These are phyloP conservation scores for Antitype chi DNA, from an alignment of 2,888 invertebrate genomes.

Conservation along the genomic window DNA sequence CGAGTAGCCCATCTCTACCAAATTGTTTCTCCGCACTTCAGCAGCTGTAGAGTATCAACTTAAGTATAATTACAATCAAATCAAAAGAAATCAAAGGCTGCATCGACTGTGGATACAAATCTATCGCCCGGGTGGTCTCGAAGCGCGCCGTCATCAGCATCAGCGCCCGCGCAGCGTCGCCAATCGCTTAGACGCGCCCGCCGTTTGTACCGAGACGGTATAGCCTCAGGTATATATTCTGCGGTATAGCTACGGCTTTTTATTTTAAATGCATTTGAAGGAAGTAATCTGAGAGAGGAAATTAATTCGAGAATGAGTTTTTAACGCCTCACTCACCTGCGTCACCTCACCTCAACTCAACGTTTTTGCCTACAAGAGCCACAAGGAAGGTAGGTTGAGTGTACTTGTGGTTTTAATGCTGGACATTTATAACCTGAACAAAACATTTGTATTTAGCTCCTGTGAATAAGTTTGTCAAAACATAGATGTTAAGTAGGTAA, in stretches of 20 bases:
- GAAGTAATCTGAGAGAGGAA: constrained; percentile 42
- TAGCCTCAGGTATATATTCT: no score
- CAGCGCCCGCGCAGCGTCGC: constrained; percentile 61
- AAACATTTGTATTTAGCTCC: background rate
- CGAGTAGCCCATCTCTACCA: background rate
- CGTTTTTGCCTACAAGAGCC: no score
- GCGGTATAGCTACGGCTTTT: constrained; percentile 25
- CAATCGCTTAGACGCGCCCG: constrained; percentile 66
- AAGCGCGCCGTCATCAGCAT: constrained; percentile 59
- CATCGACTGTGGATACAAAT: constrained; percentile 40
- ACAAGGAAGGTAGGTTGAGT: background rate
- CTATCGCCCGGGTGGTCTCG: constrained; percentile 58
- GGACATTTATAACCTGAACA: background rate
- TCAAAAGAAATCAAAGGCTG: constrained; percentile 39
- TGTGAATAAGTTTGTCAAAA: background rate
- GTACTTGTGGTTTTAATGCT: background rate
- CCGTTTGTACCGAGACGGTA: constrained; percentile 43
- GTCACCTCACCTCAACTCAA: no score
- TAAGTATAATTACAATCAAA: constrained; percentile 47
- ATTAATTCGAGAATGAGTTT: constrained; percentile 29
- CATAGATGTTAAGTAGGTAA: background rate
- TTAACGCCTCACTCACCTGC: background rate
- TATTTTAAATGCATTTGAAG: constrained; percentile 43
- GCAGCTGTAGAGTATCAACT: constrained; percentile 27
- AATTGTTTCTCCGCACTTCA: background rate